These are phyloP conservation scores for Steromphala cineraria DNA, from an alignment of 2,888 invertebrate genomes.

Conservation along the genomic window DNA sequence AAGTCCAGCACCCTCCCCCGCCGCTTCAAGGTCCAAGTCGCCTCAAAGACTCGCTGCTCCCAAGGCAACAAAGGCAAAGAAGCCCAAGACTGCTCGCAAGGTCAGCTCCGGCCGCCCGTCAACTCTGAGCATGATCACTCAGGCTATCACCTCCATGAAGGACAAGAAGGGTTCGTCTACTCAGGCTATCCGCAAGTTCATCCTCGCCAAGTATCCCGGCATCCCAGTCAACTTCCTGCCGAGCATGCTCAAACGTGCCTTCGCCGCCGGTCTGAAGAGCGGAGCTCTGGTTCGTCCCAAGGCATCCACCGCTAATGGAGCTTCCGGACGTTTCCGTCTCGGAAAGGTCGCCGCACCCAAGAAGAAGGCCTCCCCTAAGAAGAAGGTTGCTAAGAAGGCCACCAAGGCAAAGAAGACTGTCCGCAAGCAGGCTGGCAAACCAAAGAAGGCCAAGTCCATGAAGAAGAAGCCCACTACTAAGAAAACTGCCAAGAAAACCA, in stretches of 20 bases:
- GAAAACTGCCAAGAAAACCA: neutral
- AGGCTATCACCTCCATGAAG: neutral
- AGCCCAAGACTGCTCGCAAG: neutral
- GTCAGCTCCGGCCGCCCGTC: neutral
- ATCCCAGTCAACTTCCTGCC: neutral
- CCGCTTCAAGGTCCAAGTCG: neutral
- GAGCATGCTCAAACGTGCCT: neutral
- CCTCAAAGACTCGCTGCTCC: neutral
- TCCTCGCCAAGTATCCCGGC: neutral
- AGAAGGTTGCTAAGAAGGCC: neutral
- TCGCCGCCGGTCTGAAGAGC: neutral
- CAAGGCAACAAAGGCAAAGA: neutral
- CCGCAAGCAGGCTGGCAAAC: neutral
- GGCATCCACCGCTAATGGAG: neutral
- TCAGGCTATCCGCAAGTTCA: neutral
- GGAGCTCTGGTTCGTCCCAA: neutral
- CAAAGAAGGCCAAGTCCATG: neutral
- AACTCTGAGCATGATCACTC: neutral
- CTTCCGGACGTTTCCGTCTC: neutral
- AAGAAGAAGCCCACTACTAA: neutral
- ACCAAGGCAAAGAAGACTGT: neutral
- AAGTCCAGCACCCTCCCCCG: neutral
- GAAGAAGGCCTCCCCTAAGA: neutral
- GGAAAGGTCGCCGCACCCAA: neutral
- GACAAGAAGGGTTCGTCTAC: neutral